Percentiles rank a stretch among this genome's conserved stretches.
These are phyloP conservation scores for Pygocentrus nattereri DNA, from an alignment of 2,797 vertebrate species.

Conservation along the genomic window DNA sequence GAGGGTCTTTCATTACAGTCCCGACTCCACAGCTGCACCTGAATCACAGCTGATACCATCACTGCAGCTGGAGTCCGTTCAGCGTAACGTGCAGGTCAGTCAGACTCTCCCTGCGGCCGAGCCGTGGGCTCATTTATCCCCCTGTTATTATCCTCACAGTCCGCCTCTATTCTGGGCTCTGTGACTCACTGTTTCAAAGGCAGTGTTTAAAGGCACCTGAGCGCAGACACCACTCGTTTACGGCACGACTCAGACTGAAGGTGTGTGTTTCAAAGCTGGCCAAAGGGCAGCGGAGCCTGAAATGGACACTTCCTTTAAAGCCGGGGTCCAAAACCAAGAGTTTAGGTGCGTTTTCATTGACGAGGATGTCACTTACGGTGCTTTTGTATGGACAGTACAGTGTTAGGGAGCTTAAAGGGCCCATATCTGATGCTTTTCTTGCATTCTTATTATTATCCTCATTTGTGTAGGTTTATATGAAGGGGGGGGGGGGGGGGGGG, in stretches of 20 bases:
- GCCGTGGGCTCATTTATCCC: slow-evolving; percentile 32
- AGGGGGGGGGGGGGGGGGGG: no score
- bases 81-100: background rate
- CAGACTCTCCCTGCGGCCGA: background rate
- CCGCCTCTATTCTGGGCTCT: slow-evolving; percentile 33
- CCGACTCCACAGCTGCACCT: slow-evolving; percentile 11
- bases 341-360: no score
- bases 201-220: slow-evolving; percentile 35
- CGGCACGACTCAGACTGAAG: slow-evolving; percentile 2
- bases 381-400: no score
- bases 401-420: no score
- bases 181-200: slow-evolving; percentile 26
- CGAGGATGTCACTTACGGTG: no score
- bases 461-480: no score
- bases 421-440: no score
- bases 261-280: no score
- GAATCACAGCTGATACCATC: background rate
- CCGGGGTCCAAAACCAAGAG: no score
- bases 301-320: background rate
- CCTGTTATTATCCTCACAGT: slow-evolving; percentile 33
- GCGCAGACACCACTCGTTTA: slow-evolving; percentile 6
- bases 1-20: slow-evolving; percentile 8
- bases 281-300: background rate
- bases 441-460: no score
- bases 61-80: background rate